Conservation (phyloP, 2,113 vertebrate genomes). For the Triplophysa dalaica region DNA sequence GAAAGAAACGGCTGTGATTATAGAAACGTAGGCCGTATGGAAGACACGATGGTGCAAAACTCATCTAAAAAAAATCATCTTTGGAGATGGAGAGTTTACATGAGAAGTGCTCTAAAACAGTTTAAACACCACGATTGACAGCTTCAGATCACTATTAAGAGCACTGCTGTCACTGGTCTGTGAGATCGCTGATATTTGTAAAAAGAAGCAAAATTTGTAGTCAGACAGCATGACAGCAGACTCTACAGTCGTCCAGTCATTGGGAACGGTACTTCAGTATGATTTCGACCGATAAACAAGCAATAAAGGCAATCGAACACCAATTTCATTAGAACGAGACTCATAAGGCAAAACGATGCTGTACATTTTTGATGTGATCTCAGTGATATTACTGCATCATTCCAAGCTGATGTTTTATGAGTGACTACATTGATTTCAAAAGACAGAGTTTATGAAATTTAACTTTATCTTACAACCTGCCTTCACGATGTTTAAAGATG, state of each 20-base stretch:
- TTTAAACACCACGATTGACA: too few species aligned
- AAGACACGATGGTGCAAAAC: constrained; percentile 46
- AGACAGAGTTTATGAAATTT: not conserved
- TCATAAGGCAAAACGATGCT: not conserved
- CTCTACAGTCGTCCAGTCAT: not conserved
- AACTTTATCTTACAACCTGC: not conserved
- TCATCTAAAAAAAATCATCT: constrained; percentile 31
- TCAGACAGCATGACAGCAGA: not conserved
- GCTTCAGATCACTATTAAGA: not conserved
- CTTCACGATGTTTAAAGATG: not conserved
- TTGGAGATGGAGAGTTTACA: constrained; percentile 21
- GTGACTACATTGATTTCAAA: not conserved
- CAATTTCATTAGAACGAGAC: not conserved
- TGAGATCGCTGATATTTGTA: not conserved
- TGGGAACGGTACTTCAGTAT: not conserved
- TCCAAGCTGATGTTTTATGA: not conserved
- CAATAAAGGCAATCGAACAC: not conserved
- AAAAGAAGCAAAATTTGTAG: too few species aligned
- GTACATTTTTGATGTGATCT: not conserved
- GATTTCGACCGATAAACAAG: constrained; percentile 8
- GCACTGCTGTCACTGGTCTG: not conserved
- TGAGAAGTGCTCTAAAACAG: not conserved
- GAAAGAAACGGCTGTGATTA: constrained; percentile 20
- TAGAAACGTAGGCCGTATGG: constrained; percentile 33
- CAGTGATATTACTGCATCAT: constrained; percentile 1